Evolutionary conservation across 2,888 invertebrate species (phyloP), one percentile per base, ranked within the genome.

Genomic region (Strigamia transsilvanica): DNA sequence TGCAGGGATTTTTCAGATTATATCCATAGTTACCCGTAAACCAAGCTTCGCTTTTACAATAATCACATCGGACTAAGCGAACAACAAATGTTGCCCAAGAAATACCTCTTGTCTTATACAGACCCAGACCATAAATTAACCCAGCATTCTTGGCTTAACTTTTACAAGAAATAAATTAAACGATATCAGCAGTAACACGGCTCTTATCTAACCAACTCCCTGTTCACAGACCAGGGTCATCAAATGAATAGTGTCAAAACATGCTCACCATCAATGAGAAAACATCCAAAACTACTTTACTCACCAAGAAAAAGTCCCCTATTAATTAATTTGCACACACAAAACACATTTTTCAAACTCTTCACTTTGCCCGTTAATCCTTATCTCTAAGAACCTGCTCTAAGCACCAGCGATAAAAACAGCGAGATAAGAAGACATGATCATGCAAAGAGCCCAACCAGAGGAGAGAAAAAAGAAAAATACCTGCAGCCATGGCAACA

Each of bases 401-500:
- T 7, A 18, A 66, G 61, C 61, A 66, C 21, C 21, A 7, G 61
- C 23, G 61, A 66, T 66, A 66, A 66, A 66, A 66, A 66, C 18
- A n/a, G 61, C 12, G 21, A 66, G 61, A 66, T 66, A 66, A 66
- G 61, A 23, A 66, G 61, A 66, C 61, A 21, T 0, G 61, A 66
- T 66, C 61, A 66, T 66, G 61, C 61, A 66, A 66, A 66, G 61
- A 66, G 61, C 46, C 38, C 38, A 46, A 32, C 32, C 38, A 7
- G 38, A 73, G 34, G 78, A 78, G 34, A 2, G 32, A 27, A 27
- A 78, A 32, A 27, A 78, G 2, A 13, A 27, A 34, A 78, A 34
- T 34, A 78, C 38, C 78, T 78, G 41, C 78, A 78, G 78, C 78
- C 78, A 78, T 78, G 34, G 78, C 78, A 38, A 66, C 61, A 21